Conservation (phyloP, 1,140 invertebrate species). For the Proales similis region DNA sequence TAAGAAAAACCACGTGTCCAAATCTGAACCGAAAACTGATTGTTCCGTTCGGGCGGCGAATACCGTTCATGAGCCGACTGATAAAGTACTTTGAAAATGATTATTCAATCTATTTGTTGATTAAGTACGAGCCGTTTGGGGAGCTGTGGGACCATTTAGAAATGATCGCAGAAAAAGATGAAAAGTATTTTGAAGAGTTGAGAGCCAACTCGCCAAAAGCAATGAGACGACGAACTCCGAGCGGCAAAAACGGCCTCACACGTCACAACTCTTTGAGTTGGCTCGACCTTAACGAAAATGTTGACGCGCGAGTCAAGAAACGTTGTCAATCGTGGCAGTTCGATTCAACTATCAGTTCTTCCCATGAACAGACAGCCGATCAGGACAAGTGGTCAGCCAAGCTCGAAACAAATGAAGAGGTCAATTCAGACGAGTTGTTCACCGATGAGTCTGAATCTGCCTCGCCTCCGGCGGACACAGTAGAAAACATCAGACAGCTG, state of each 20-base stretch:
- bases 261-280: slow-evolving; percentile 11
- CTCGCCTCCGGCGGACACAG: too few species aligned
- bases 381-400: too few species aligned
- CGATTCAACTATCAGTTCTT: too few species aligned
- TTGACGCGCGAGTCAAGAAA: too few species aligned
- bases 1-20: slow-evolving; percentile 10
- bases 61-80: slow-evolving; percentile 25
- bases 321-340: too few species aligned
- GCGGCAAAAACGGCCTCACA: slow-evolving; percentile 2
- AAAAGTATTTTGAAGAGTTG: slow-evolving; percentile 17
- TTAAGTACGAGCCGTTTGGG: not conserved
- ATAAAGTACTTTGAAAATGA: slow-evolving; percentile 24
- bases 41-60: slow-evolving; percentile 11
- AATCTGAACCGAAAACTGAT: slow-evolving; percentile 15
- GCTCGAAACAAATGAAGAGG: too few species aligned
- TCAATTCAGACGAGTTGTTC: too few species aligned
- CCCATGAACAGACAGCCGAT: too few species aligned
- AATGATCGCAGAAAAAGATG: not conserved
- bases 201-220: slow-evolving; percentile 8
- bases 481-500: too few species aligned
- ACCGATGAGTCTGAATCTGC: too few species aligned
- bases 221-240: slow-evolving; percentile 11
- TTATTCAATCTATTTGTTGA: slow-evolving; percentile 9
- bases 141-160: not conserved
- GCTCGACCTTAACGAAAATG: too few species aligned